Evolutionary conservation across 2,888 invertebrate genomes (phyloP).

Genomic region (Lithosia quadra): DNA sequence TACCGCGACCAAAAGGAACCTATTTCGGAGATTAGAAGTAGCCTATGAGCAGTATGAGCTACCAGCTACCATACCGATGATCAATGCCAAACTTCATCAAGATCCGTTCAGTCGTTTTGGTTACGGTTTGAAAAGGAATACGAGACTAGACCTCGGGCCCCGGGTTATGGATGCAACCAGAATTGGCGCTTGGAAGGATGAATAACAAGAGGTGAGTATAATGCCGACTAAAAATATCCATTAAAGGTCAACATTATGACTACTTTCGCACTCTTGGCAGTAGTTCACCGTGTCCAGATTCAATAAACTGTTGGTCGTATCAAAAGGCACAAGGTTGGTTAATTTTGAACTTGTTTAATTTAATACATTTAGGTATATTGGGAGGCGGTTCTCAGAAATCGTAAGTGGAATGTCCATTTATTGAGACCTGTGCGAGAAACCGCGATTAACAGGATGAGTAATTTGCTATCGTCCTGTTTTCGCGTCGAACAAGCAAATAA

Average conservation of each 20-base stretch:
- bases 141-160: too few relatives aligned
- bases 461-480: constrained; percentile 26
- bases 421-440: constrained; percentile 21
- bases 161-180: neutral
- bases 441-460: constrained; percentile 27
- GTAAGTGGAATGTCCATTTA: constrained; percentile 32
- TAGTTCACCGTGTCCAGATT: neutral
- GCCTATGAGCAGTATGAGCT: too few relatives aligned
- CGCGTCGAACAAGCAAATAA: constrained; percentile 25
- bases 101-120: neutral
- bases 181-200: neutral
- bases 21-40: neutral
- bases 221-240: too few relatives aligned
- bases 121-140: too few relatives aligned
- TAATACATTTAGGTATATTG: constrained; percentile 36
- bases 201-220: too few relatives aligned
- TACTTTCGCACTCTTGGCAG: neutral
- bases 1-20: too few relatives aligned
- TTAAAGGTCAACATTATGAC: neutral
- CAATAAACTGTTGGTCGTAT: constrained; percentile 12
- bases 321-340: constrained; percentile 33
- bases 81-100: neutral
- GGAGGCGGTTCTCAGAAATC: constrained; percentile 39
- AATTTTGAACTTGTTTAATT: constrained; percentile 23
- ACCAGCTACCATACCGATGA: too few relatives aligned